Evolutionary conservation across 2,113 vertebrate species (phyloP).

Genomic region (Dunckerocampus dactyliophorus): DNA sequence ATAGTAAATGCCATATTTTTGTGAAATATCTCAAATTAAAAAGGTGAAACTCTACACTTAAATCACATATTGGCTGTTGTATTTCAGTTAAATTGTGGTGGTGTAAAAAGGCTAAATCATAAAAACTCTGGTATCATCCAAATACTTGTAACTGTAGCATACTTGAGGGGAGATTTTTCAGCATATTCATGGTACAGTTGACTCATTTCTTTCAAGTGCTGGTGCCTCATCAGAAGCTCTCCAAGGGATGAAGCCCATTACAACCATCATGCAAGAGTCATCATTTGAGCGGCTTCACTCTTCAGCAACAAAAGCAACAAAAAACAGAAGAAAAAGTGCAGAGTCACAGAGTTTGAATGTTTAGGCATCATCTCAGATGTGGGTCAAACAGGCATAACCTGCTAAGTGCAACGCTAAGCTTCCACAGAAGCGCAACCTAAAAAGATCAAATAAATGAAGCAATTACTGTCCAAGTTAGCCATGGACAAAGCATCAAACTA

Average conservation of each 20-base stretch:
- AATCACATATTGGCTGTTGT: no score
- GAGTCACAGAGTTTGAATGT: constrained; percentile 55
- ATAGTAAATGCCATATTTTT: no score
- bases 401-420: constrained; percentile 35
- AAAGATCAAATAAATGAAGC: constrained; percentile 12
- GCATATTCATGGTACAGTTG: constrained; percentile 20
- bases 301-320: constrained; percentile 49
- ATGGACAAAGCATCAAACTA: constrained; percentile 31
- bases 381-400: constrained; percentile 59
- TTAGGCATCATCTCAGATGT: constrained; percentile 56
- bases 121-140: no score
- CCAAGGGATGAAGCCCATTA: constrained; percentile 27
- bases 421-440: constrained; percentile 15
- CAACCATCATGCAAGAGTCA: constrained; percentile 34
- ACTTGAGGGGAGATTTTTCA: constrained; percentile 3
- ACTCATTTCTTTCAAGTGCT: constrained; percentile 45
- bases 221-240: constrained; percentile 22
- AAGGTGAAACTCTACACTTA: no score
- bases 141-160: background rate
- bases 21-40: no score
- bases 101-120: no score
- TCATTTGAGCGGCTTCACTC: constrained; percentile 36
- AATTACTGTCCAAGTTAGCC: constrained; percentile 9
- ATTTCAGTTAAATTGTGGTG: no score
- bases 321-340: constrained; percentile 57